Evolutionary conservation across 2,113 vertebrate species (phyloP).

Genomic region (Mastomys coucha): DNA sequence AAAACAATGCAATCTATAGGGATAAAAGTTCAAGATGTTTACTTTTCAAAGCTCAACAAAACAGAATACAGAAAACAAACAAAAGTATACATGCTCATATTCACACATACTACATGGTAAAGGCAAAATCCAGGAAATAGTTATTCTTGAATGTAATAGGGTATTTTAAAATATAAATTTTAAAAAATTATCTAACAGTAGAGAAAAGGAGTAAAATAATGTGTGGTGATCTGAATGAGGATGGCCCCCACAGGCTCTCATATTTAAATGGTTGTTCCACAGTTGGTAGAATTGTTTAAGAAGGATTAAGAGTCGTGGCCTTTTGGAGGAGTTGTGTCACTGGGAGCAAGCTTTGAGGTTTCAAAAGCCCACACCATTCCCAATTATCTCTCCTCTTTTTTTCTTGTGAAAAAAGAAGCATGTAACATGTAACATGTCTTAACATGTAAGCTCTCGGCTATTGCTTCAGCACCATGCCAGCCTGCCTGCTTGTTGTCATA

Average conservation of each 20-base stretch:
- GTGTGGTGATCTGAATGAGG: background rate
- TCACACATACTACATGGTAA: background rate
- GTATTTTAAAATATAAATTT: constrained; percentile 38
- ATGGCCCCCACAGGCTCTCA: background rate
- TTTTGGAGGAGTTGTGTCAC: background rate
- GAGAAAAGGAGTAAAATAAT: background rate
- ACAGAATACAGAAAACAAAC: background rate
- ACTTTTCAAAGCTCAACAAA: constrained; percentile 52
- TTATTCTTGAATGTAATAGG: constrained; percentile 10
- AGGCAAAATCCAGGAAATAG: constrained; percentile 13
- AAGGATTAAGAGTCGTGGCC: background rate
- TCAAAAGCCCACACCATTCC: background rate
- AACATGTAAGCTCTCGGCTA: background rate
- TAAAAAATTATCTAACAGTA: background rate
- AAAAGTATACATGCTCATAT: background rate
- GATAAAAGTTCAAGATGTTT: constrained; percentile 39
- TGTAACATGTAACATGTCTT: too few species aligned
- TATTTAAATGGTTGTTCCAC: background rate
- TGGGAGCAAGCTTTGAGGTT: background rate
- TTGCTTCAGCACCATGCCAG: background rate
- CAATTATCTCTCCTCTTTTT: background rate
- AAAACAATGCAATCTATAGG: constrained; percentile 18
- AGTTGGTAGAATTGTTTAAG: background rate
- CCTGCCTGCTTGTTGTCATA: background rate
- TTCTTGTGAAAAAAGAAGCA: too few species aligned